Evolutionary conservation across 1,140 invertebrate genomes (phyloP).

Genomic region (Tetramorium alpestre): DNA sequence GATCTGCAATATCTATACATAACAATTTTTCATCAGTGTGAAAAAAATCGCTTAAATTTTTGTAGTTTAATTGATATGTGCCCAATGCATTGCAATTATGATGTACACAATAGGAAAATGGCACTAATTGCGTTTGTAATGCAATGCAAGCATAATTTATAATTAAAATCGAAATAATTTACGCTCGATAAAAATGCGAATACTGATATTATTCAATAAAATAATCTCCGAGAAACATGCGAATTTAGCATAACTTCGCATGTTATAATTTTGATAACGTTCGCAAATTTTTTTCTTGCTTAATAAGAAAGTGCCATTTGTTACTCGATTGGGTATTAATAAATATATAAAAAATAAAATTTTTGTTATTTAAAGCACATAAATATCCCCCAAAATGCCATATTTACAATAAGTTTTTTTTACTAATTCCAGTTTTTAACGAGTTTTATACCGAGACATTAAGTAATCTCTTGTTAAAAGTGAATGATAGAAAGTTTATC

Average conservation of each 20-base stretch:
- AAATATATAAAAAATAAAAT: slow-evolving; percentile 55
- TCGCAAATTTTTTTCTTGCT: slow-evolving; percentile 60
- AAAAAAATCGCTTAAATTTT: slow-evolving; percentile 53
- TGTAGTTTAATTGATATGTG: slow-evolving; percentile 36
- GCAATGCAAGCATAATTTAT: slow-evolving; percentile 33
- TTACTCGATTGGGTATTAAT: slow-evolving; percentile 64
- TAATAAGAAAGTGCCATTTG: slow-evolving; percentile 46
- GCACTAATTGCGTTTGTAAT: slow-evolving; percentile 30
- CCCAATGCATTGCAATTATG: slow-evolving; percentile 27
- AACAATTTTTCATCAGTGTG: slow-evolving; percentile 37
- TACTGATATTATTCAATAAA: slow-evolving; percentile 5
- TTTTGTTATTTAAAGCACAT: slow-evolving; percentile 17
- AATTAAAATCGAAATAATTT: slow-evolving; percentile 28
- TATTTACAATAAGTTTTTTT: not conserved
- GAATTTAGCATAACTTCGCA: slow-evolving; percentile 53
- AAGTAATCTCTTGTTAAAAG: not conserved
- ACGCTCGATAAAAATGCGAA: not conserved
- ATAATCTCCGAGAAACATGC: slow-evolving; percentile 44
- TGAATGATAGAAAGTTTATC: not conserved
- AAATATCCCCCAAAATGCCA: not conserved
- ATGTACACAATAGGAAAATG: slow-evolving; percentile 28
- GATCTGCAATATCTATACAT: slow-evolving; percentile 37
- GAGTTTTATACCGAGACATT: not conserved
- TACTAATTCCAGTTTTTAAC: not conserved
- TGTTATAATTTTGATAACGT: slow-evolving; percentile 20